Conservation (phyloP, 2,797 vertebrate species). For the Sebastes hubbsi region DNA sequence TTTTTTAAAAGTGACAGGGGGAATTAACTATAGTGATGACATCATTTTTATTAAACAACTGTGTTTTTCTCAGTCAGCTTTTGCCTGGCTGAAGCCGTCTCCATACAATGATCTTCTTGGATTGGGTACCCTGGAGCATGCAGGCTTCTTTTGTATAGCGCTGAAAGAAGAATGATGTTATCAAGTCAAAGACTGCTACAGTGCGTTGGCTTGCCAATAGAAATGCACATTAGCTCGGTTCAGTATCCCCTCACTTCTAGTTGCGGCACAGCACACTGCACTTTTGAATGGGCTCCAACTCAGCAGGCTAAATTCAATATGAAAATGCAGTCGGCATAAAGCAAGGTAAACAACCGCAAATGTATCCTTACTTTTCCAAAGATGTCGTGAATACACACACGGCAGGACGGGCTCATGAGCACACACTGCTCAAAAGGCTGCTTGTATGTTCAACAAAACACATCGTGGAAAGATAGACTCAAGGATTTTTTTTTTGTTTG, state of each 20-base stretch:
- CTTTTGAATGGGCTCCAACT: constrained; percentile 65
- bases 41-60: constrained; percentile 41
- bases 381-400: constrained; percentile 34
- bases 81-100: constrained; percentile 22
- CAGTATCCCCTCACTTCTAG: constrained; percentile 52
- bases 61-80: constrained; percentile 4
- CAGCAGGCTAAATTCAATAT: constrained; percentile 71
- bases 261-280: constrained; percentile 36
- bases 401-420: constrained; percentile 19
- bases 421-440: constrained; percentile 29
- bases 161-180: constrained; percentile 64
- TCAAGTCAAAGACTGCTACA: constrained; percentile 60
- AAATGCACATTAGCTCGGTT: constrained; percentile 63
- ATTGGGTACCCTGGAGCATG: constrained; percentile 42
- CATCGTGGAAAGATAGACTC: constrained; percentile 34
- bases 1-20: background rate
- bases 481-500: constrained; percentile 38
- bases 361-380: constrained; percentile 44
- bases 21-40: constrained; percentile 26
- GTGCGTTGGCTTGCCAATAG: constrained; percentile 54
- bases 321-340: constrained; percentile 68
- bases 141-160: constrained; percentile 42
- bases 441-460: constrained; percentile 49
- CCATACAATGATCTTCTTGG: constrained; percentile 31
- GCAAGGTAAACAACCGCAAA: constrained; percentile 62